Percentiles rank a stretch among this genome's conserved stretches.
phyloP scores from a whole-genome alignment of 2,113 vertebrate genomes.

The Peromyscus polionotus region DNA sequence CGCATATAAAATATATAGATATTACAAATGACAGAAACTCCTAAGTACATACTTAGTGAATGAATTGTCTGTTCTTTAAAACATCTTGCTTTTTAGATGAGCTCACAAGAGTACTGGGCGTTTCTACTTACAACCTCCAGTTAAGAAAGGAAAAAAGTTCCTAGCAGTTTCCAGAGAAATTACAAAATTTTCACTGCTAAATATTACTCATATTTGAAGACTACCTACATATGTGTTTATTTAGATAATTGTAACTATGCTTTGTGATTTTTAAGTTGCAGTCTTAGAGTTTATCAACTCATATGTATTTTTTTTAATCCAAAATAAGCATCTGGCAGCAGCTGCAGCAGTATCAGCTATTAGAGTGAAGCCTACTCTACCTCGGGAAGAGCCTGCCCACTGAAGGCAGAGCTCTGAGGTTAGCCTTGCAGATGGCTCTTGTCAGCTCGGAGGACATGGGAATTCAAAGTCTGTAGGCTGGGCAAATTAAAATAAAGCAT shows the following conservation, averaged over 20 bases:
- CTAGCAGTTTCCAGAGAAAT: neutral
- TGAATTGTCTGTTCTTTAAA: constrained; percentile 12
- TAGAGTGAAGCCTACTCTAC: neutral
- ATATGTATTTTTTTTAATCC: neutral
- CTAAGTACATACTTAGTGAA: neutral
- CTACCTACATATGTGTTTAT: neutral
- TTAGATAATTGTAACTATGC: neutral
- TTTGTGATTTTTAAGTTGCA: constrained; percentile 27
- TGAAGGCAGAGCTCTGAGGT: neutral
- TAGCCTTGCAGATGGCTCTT: neutral
- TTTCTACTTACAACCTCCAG: constrained; percentile 17
- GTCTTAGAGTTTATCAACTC: neutral
- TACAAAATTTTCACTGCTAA: neutral
- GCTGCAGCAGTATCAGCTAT: neutral
- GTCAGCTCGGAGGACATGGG: neutral
- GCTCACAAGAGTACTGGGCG: neutral
- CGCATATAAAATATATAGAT: neutral
- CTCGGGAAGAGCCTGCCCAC: neutral
- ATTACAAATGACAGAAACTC: neutral
- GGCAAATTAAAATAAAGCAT: neutral
- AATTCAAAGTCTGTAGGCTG: neutral
- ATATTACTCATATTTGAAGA: neutral
- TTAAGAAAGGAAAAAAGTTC: constrained; percentile 5
- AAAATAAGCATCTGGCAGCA: neutral
- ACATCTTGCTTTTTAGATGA: neutral